Evolutionary conservation across 2,113 vertebrate species (phyloP).

Genomic region (Menidia beryllina): DNA sequence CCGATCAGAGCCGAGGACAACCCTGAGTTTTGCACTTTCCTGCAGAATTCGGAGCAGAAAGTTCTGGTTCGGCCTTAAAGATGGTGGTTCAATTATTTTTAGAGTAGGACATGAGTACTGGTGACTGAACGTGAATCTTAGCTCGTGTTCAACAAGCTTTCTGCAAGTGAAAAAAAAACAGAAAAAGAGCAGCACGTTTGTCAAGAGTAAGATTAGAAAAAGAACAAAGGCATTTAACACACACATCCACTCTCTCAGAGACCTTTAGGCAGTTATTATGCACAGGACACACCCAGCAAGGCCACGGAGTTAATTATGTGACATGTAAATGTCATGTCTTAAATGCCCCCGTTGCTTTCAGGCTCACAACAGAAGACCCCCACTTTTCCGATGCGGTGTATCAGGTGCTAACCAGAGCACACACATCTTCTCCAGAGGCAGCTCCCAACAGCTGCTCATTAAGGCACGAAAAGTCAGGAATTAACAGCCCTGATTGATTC

Average conservation of each 20-base stretch:
- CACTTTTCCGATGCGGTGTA: slow-evolving; percentile 20
- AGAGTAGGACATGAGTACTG: not conserved
- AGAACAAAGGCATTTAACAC: not conserved
- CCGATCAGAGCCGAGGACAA: slow-evolving; percentile 28
- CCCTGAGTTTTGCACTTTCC: not conserved
- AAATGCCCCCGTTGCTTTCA: slow-evolving; percentile 59
- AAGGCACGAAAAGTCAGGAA: slow-evolving; percentile 43
- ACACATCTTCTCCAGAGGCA: slow-evolving; percentile 39
- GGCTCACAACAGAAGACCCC: slow-evolving; percentile 60
- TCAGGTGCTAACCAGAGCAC: slow-evolving; percentile 36
- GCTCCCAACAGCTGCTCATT: slow-evolving; percentile 59
- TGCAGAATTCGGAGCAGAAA: not conserved
- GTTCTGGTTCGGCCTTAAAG: not conserved
- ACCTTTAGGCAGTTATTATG: slow-evolving; percentile 47
- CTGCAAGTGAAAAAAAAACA: not conserved
- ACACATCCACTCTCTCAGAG: not conserved
- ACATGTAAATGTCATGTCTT: slow-evolving; percentile 79
- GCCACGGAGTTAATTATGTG: slow-evolving; percentile 70
- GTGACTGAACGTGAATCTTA: not conserved
- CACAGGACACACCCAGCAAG: slow-evolving; percentile 42
- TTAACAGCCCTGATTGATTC: slow-evolving; percentile 31
- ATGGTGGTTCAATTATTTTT: not conserved
- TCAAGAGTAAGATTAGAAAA: not conserved
- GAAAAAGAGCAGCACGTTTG: not conserved
- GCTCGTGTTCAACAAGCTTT: not conserved